Conservation (phyloP, 2,888 invertebrate genomes). For the Melolontha melolontha region DNA sequence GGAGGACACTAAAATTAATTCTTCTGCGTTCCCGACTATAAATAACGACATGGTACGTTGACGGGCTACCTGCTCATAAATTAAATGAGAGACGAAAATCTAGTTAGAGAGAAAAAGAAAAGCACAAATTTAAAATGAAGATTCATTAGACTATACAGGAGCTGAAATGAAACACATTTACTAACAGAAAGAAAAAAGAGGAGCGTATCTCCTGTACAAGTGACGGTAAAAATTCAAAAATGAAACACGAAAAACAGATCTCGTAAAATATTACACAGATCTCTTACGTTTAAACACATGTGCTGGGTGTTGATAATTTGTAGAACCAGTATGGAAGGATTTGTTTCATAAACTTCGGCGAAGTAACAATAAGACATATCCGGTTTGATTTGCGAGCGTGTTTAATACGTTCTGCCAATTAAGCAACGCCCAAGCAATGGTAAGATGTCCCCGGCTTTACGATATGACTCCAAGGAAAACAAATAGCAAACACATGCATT, state of each 20-base stretch:
- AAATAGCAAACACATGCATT: conserved; percentile 25
- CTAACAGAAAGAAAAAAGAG: conserved; percentile 2
- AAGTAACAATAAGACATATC: conserved; percentile 20
- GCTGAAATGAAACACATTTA: conserved; percentile 27
- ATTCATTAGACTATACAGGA: conserved; percentile 33
- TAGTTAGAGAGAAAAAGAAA: conserved; percentile 19
- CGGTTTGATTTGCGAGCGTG: conserved; percentile 40
- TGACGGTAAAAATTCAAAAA: conserved; percentile 7
- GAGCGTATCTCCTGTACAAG: not conserved
- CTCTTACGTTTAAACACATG: conserved; percentile 18
- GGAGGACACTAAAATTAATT: conserved; percentile 34
- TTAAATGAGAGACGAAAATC: conserved; percentile 36
- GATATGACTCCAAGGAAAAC: conserved; percentile 12
- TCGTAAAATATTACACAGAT: conserved; percentile 16
- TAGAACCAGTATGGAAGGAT: conserved; percentile 16
- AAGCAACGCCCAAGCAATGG: conserved; percentile 57
- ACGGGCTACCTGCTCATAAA: conserved; percentile 36
- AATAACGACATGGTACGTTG: conserved; percentile 35
- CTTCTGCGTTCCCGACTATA: conserved; percentile 33
- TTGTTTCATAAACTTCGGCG: conserved; percentile 20
- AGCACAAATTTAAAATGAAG: conserved; percentile 5
- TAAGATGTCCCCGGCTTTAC: conserved; percentile 38
- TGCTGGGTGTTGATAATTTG: conserved; percentile 21
- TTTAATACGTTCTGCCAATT: conserved; percentile 58
- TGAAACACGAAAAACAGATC: conserved; percentile 2